Conservation (phyloP, 2,888 invertebrate species). For the Chymomyza caudatula region DNA sequence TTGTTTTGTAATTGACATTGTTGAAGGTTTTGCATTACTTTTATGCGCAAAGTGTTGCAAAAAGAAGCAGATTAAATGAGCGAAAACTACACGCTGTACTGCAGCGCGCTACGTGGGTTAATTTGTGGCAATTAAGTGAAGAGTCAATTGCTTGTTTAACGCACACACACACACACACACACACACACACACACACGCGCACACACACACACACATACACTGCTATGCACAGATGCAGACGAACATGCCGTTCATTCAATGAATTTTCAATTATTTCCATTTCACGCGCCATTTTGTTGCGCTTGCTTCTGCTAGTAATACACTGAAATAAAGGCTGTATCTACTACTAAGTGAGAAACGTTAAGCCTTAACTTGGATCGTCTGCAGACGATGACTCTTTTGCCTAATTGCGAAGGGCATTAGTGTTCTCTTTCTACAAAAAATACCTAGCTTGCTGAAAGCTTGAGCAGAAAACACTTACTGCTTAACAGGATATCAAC, state of each 20-base stretch:
- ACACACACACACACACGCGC: slow-evolving; percentile 1
- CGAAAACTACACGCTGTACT: not conserved
- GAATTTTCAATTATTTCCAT: not conserved
- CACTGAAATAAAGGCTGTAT: not conserved
- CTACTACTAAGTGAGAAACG: not conserved
- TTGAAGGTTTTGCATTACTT: slow-evolving; percentile 9
- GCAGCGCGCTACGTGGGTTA: slow-evolving; percentile 23
- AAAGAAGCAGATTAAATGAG: not conserved
- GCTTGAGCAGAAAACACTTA: no score
- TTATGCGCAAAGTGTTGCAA: not conserved
- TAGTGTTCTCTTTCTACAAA: no score
- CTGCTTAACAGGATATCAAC: no score
- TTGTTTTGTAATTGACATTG: slow-evolving; percentile 7
- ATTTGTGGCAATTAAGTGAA: slow-evolving; percentile 32
- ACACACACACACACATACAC: slow-evolving; percentile 23
- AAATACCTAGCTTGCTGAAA: no score
- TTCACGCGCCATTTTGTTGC: not conserved
- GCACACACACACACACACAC: not conserved
- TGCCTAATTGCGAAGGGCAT: no score
- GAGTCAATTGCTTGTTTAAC: slow-evolving; percentile 11
- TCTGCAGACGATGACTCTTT: no score
- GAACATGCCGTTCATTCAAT: not conserved
- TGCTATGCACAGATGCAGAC: not conserved
- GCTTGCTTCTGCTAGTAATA: not conserved
- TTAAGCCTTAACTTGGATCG: not conserved